These are phyloP conservation scores for Pachyuromys duprasi DNA, from an alignment of 2,797 vertebrate genomes.

Conservation along the genomic window DNA sequence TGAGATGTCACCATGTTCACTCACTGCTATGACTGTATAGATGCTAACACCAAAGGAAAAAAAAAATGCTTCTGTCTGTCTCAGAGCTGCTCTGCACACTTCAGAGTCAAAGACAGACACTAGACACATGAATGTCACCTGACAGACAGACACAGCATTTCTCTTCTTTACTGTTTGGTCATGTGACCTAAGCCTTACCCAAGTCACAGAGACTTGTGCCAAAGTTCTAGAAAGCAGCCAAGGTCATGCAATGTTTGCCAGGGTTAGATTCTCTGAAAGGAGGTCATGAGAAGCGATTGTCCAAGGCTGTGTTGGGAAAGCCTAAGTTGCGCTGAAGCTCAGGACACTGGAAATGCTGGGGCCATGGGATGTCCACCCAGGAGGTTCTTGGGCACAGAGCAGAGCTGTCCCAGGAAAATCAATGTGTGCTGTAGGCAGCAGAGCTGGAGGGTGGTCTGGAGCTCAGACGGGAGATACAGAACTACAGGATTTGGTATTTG, in stretches of 20 bases:
- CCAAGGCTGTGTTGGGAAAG: not conserved
- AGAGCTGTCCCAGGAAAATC: not conserved
- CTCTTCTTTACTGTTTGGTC: not conserved
- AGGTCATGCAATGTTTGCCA: too few relatives aligned
- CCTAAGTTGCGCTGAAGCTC: not conserved
- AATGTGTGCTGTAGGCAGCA: not conserved
- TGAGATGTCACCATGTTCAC: not conserved
- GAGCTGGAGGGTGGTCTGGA: too few relatives aligned
- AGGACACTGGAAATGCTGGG: not conserved
- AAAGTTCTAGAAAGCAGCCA: not conserved
- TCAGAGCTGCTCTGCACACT: rapidly evolving
- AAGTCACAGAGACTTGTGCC: not conserved
- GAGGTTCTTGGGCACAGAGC: not conserved
- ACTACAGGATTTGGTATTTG: not conserved
- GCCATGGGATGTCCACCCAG: not conserved
- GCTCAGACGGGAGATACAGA: not conserved
- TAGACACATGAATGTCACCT: not conserved
- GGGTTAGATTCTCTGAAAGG: not conserved
- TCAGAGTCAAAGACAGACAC: not conserved
- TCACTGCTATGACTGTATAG: not conserved
- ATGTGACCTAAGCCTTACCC: not conserved
- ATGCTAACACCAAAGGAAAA: not conserved
- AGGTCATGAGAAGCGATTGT: not conserved
- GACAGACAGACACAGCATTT: not conserved
- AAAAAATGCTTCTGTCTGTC: not conserved